Base-by-base conservation (phyloP, 1,140 invertebrate species). In the Scylla paramamosain region DNA sequence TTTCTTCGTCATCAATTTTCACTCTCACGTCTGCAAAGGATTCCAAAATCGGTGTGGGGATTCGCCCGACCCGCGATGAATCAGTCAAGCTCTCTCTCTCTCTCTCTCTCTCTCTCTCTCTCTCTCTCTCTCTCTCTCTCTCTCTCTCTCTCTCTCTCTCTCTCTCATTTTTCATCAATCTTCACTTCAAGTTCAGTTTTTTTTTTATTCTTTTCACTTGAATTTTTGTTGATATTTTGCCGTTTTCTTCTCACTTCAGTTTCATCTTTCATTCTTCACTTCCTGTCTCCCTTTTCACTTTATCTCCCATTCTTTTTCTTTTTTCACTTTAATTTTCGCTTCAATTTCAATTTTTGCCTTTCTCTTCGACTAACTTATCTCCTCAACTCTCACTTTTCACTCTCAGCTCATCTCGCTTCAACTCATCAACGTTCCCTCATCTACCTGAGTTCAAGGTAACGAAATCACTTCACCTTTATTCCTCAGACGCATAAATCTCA, bases 1-100 rank as follows among this genome's bases (percentile, higher is more conserved):
- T n/a, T 77, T 77, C 67, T n/a, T 77, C 67, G 67, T 77, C 67
- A 77, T 77, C 67, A 77, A 77, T 77, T 77, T n/a, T 77, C 67
- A 77, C 20, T 20, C 67, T 12, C 67, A 77, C 67, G 67, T 77
- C 67, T 77, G 20, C 67, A 77, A 77, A 77, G 20, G 67, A 12
- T 77, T 77, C 67, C 12, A 77, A 77, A 77, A 77, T 77, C 67
- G 67, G 67, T 77, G 4, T 77, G 67, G 8, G 67, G 67, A 77
- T 77, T 20, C 67, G 67, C n/a, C 25, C 20, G 67, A 20, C 67
- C 20, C 67, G 20, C 12, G 67, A 77, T 77, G 20, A 77, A 77
- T 77, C 67, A 77, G 67, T 25, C 20, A 77, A 77, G 25, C 8
- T 77, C 67, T n/a, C 25, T 20, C 20, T 20, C 52, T 59, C 10